Conservation (phyloP, 2,113 vertebrate species). For the Paralichthys olivaceus region DNA sequence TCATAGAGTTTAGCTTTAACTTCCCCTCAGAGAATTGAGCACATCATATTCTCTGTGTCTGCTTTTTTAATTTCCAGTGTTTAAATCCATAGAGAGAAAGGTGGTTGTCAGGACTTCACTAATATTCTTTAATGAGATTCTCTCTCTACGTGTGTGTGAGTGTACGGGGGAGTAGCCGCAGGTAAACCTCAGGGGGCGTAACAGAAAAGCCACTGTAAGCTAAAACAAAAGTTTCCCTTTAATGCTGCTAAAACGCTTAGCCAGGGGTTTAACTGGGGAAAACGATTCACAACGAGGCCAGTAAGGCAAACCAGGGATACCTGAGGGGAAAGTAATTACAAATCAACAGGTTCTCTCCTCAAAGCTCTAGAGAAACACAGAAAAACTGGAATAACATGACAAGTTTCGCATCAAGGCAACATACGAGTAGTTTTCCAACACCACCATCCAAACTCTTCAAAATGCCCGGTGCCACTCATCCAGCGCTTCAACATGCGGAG, state of each 20-base stretch:
- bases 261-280: conserved; percentile 15
- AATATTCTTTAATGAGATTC: conserved; percentile 41
- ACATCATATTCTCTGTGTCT: not conserved
- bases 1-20: not conserved
- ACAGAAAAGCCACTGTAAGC: conserved; percentile 3
- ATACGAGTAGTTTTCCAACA: not conserved
- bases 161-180: conserved; percentile 4
- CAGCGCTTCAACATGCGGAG: too few relatives aligned
- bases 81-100: conserved; percentile 17
- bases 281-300: conserved; percentile 10
- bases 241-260: conserved; percentile 39
- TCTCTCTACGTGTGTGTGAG: not conserved
- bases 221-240: conserved; percentile 40
- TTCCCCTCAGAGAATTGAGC: not conserved
- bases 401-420: too few relatives aligned
- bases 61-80: conserved; percentile 10
- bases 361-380: not conserved
- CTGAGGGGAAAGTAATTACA: not conserved
- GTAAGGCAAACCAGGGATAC: conserved; percentile 2
- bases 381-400: not conserved
- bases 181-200: conserved; percentile 33
- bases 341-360: not conserved
- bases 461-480: not conserved
- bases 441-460: not conserved
- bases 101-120: not conserved